Evolutionary conservation across 1,140 invertebrate species (phyloP).

Genomic region (Aradophagus sp.): DNA sequence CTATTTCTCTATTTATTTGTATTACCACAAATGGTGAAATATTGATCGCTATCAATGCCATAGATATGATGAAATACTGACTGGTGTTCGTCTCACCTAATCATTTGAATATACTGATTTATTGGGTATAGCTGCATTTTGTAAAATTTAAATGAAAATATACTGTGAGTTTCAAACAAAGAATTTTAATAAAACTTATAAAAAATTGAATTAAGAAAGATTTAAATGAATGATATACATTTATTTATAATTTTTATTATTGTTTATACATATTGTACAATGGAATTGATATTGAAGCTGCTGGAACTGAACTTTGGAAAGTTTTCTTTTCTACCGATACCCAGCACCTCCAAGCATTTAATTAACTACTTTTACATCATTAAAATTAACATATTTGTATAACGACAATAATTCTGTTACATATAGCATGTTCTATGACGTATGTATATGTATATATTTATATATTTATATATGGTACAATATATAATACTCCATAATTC

Average conservation of each 20-base stretch:
- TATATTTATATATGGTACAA: constrained; percentile 65
- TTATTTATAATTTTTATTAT: constrained; percentile 67
- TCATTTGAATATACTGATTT: too few species aligned
- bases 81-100: too few species aligned
- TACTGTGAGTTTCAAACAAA: too few species aligned
- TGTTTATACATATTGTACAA: constrained; percentile 75
- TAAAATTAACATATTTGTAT: constrained; percentile 63
- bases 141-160: too few species aligned
- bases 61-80: too few species aligned
- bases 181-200: too few species aligned
- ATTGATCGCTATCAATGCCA: too few species aligned
- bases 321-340: constrained; percentile 40
- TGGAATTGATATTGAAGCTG: constrained; percentile 72
- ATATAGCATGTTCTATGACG: constrained; percentile 59
- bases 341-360: constrained; percentile 59
- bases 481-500: constrained; percentile 71
- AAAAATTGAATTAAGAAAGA: too few species aligned
- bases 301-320: constrained; percentile 65
- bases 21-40: too few species aligned
- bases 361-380: constrained; percentile 56
- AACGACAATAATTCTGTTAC: constrained; percentile 68
- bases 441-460: constrained; percentile 45
- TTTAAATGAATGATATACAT: too few species aligned
- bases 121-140: too few species aligned
- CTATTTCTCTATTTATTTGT: too few species aligned